A percentile compares a stretch with the other conserved stretches of the same genome.
phyloP scores from a whole-genome alignment of 2,888 invertebrate species.

The Chloroclystis v-ata region DNA sequence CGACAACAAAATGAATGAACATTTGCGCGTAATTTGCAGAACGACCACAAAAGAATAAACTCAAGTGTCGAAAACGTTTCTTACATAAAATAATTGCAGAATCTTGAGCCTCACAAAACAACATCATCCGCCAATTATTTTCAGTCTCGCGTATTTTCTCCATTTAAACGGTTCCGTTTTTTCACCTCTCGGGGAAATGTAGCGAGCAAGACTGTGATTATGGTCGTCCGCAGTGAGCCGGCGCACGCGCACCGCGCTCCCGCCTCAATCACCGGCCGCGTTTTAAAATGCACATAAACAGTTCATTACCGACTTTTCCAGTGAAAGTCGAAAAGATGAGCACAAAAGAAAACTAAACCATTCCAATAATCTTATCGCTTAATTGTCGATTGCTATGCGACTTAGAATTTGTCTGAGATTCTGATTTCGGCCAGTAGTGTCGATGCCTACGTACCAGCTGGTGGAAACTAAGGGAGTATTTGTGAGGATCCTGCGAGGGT shows the following conservation, averaged over 20 bases:
- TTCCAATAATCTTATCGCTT: constrained; percentile 9
- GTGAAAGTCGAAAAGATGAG: constrained; percentile 63
- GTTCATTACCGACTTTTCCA: constrained; percentile 65
- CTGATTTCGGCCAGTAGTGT: constrained; percentile 46
- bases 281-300: constrained; percentile 32
- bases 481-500: constrained; percentile 37
- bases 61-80: background rate
- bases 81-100: background rate
- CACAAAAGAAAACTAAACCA: constrained; percentile 15
- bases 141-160: constrained; percentile 64
- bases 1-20: background rate
- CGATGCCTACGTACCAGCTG: constrained; percentile 59
- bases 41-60: background rate
- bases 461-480: constrained; percentile 46
- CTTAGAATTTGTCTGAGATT: constrained; percentile 57
- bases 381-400: constrained; percentile 37
- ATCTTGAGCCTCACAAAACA: constrained; percentile 28
- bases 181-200: constrained; percentile 67
- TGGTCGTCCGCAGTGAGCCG: constrained; percentile 49
- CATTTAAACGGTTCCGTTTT: constrained; percentile 60
- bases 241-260: constrained; percentile 51
- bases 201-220: constrained; percentile 41
- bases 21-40: background rate
- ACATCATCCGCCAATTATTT: constrained; percentile 48
- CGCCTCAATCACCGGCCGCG: constrained; percentile 38